Conservation (phyloP, 2,888 invertebrate genomes). For the Ceriagrion tenellum region DNA sequence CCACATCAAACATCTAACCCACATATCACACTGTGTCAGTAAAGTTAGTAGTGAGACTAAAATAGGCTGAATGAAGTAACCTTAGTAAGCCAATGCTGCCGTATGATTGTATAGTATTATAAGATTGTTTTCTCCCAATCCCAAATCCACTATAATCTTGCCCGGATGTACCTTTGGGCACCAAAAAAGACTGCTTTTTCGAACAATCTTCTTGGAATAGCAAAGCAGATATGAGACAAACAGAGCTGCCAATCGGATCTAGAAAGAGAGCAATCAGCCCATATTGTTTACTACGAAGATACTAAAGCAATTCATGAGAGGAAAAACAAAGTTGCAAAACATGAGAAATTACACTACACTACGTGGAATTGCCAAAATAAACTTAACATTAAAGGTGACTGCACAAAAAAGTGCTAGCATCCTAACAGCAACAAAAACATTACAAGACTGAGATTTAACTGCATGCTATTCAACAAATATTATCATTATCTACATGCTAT, state of each 20-base stretch:
- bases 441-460: not conserved
- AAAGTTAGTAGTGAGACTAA: conserved; percentile 50
- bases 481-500: not conserved
- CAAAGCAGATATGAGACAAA: conserved; percentile 63
- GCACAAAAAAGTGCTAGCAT: not conserved
- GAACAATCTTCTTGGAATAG: conserved; percentile 59
- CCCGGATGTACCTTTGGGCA: conserved; percentile 62
- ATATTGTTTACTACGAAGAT: not conserved
- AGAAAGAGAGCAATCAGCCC: conserved; percentile 67
- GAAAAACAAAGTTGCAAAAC: not conserved
- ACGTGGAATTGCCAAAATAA: not conserved
- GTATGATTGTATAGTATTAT: conserved; percentile 4
- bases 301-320: not conserved
- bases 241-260: conserved; percentile 66
- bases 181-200: conserved; percentile 62
- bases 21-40: conserved; percentile 47
- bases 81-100: conserved; percentile 61
- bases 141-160: conserved; percentile 42
- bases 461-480: not conserved
- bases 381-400: not conserved
- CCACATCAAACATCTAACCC: conserved; percentile 40
- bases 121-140: conserved; percentile 32
- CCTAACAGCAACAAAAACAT: not conserved
- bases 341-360: not conserved
- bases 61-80: conserved; percentile 50